phyloP scores from a whole-genome alignment of 2,888 invertebrate species.

The Conus canariensis region DNA sequence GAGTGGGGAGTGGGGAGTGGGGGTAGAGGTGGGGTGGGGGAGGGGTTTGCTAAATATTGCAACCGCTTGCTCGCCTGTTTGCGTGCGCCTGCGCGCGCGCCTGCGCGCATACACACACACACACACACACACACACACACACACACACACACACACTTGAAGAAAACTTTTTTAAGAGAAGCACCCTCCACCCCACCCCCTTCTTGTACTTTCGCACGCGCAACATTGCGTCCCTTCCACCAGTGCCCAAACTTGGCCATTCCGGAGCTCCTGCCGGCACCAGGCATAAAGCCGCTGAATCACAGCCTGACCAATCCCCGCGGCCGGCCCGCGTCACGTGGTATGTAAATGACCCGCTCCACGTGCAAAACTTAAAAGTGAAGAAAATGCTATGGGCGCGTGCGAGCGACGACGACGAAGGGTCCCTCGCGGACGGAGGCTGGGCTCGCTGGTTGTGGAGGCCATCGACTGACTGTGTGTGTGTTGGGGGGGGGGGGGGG shows the following conservation, averaged over 20 bases:
- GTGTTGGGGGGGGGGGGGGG: too few relatives aligned
- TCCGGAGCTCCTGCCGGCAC: slow-evolving; percentile 5
- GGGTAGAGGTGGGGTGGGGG: too few relatives aligned
- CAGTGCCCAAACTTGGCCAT: slow-evolving; percentile 44
- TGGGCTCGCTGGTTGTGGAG: too few relatives aligned
- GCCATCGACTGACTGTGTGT: too few relatives aligned
- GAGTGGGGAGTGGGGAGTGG: too few relatives aligned
- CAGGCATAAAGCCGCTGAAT: slow-evolving; percentile 42
- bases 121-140: too few relatives aligned
- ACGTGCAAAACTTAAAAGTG: slow-evolving; percentile 31
- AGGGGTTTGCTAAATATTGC: too few relatives aligned
- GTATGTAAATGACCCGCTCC: slow-evolving; percentile 45
- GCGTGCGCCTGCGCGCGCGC: too few relatives aligned
- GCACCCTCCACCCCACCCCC: neutral
- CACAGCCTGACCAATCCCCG: slow-evolving; percentile 41
- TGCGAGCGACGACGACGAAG: neutral
- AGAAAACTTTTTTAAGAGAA: neutral
- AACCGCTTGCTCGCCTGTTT: too few relatives aligned
- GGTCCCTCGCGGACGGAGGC: neutral
- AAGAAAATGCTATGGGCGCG: slow-evolving; percentile 34
- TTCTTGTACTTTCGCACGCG: neutral
- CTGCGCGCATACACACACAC: too few relatives aligned
- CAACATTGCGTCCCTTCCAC: neutral
- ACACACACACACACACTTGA: too few relatives aligned
- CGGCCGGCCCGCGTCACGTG: slow-evolving; percentile 35